A percentile compares a stretch with the other conserved stretches of the same genome.
Conservation (phyloP, 2,797 vertebrate species). For the Diplodus sargus region DNA sequence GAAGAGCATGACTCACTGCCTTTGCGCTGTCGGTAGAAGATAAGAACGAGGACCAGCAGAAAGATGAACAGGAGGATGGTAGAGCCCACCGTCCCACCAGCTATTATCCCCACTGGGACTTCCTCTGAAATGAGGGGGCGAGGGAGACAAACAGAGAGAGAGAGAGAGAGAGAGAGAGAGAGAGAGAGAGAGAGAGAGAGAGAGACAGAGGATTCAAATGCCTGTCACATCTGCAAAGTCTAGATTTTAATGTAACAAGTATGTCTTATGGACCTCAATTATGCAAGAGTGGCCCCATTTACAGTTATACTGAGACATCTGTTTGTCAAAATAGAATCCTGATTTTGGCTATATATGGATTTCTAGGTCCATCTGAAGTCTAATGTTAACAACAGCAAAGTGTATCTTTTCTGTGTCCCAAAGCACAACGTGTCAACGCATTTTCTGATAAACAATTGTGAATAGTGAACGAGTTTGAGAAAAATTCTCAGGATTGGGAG, state of each 20-base stretch:
- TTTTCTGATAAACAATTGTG: not conserved
- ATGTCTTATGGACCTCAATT: not conserved
- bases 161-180: not conserved
- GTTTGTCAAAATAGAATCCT: not conserved
- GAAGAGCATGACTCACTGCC: conserved; percentile 90
- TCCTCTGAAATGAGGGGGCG: conserved; percentile 83
- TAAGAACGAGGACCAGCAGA: conserved; percentile 87
- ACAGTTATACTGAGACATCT: not conserved
- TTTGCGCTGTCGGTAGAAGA: conserved; percentile 97
- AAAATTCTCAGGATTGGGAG: not conserved
- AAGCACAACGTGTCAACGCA: not conserved
- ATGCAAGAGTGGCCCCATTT: not conserved
- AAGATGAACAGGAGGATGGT: conserved; percentile 89
- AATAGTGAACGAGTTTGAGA: not conserved
- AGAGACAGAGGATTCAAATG: not conserved
- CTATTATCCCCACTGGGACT: conserved; percentile 92
- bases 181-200: too few species aligned
- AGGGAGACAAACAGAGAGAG: conserved; percentile 5
- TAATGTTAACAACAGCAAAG: not conserved
- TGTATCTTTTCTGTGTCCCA: not conserved
- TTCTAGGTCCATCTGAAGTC: not conserved
- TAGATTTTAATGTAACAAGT: not conserved
- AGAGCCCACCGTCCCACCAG: conserved; percentile 88
- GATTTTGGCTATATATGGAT: not conserved
- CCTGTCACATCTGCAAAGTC: conserved; percentile 4